These are phyloP conservation scores for Austrolebias charrua DNA, from an alignment of 2,797 vertebrate species.

Conservation along the genomic window DNA sequence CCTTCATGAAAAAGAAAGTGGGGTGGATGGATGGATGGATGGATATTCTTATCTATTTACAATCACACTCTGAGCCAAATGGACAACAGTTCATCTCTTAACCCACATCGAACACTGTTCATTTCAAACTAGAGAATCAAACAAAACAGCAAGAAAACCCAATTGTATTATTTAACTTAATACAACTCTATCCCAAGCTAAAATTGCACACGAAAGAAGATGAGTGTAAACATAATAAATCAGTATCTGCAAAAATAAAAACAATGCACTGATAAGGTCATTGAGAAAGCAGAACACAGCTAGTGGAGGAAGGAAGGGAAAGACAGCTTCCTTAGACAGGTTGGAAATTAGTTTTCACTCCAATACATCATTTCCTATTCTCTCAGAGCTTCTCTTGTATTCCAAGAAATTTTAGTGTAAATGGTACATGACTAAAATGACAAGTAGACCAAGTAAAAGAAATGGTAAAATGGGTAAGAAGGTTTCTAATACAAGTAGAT, in stretches of 20 bases:
- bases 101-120: neutral
- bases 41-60: neutral
- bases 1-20: too few species aligned
- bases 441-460: slow-evolving; percentile 71
- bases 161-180: slow-evolving; percentile 46
- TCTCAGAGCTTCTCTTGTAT: slow-evolving; percentile 67
- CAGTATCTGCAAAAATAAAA: slow-evolving; percentile 74
- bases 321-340: slow-evolving; percentile 68
- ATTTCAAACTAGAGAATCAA: slow-evolving; percentile 7
- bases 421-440: slow-evolving; percentile 76
- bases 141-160: slow-evolving; percentile 19
- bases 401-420: slow-evolving; percentile 65
- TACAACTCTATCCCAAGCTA: slow-evolving; percentile 44
- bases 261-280: slow-evolving; percentile 75
- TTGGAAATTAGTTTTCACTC: slow-evolving; percentile 80
- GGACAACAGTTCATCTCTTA: slow-evolving; percentile 31
- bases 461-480: slow-evolving; percentile 52
- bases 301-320: slow-evolving; percentile 47
- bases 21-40: too few species aligned
- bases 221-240: slow-evolving; percentile 75
- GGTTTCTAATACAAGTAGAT: slow-evolving; percentile 60
- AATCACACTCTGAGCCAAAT: slow-evolving; percentile 1
- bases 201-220: slow-evolving; percentile 66
- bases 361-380: slow-evolving; percentile 80
- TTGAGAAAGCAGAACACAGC: slow-evolving; percentile 63